Percentiles rank a stretch among this genome's conserved stretches.
Conservation (phyloP, 2,113 vertebrate species). For the Ammodytes marinus region DNA sequence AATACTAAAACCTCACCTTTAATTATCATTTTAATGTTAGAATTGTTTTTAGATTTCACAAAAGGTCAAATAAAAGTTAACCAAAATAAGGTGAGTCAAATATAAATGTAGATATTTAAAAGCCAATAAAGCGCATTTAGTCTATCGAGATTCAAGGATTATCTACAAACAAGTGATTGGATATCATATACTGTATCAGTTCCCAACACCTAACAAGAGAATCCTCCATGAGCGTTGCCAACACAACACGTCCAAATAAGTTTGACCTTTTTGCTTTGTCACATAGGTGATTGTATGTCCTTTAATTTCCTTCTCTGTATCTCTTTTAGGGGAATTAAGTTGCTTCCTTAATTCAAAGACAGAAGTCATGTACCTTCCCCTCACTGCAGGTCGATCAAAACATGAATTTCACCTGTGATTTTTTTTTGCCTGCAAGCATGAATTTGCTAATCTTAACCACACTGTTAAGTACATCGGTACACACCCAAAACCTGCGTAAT, state of each 20-base stretch:
- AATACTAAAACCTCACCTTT: background rate
- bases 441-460: background rate
- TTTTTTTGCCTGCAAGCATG: background rate
- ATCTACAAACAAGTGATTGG: background rate
- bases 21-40: background rate
- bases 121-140: background rate
- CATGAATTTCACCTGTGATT: too few relatives aligned
- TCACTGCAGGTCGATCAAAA: background rate
- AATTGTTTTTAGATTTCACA: background rate
- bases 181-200: background rate
- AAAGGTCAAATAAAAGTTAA: background rate
- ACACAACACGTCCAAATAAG: background rate
- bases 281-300: background rate
- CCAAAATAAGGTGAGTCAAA: background rate
- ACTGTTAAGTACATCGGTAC: background rate
- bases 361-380: slow-evolving; percentile 2
- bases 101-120: background rate
- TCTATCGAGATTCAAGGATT: too few relatives aligned
- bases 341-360: slow-evolving; percentile 40
- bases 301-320: background rate
- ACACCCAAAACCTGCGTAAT: slow-evolving; percentile 13
- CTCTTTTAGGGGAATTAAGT: slow-evolving; percentile 7
- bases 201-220: background rate
- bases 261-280: background rate
- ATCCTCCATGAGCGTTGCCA: background rate